Evolutionary conservation across 2,113 vertebrate species (phyloP), one percentile per base, ranked within the genome.

Genomic region (Nyctibius bracteatus): DNA sequence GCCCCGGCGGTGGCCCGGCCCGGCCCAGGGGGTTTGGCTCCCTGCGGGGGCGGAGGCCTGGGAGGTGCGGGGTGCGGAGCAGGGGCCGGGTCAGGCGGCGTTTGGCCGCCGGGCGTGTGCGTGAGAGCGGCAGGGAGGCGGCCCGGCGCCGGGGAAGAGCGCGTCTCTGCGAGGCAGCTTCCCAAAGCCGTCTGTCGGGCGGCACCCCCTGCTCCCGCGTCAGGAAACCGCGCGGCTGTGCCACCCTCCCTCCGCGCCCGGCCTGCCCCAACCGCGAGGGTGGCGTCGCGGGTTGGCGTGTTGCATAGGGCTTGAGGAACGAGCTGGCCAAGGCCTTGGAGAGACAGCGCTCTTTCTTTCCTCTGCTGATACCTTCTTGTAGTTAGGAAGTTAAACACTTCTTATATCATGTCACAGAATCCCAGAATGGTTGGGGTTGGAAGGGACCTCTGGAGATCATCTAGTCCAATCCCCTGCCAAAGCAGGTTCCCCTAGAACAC

Each of bases 201-300:
- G 6, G 20, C 74, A 66, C 2, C 7, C 24, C 13, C 47, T 5
- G 18, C 5, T 18, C 9, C 15, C 28, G 5, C 6, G 1, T 8
- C 13, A 10, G 4, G 43, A 27, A 3, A 5, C 35, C 14, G 8
- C 1, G 5, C 35, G 4, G 61, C 31, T 1, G 5, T 31, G 4
- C 55, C 31, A 4, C 72, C 35, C 4, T 8, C 44, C 33, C 39
- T 10, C 47, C 3, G 25, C 9, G 27, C n/a, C 31, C 30, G 2
- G 2, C 57, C 41, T 19, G 43, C 27, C 88, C 9, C 2, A 14
- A 1, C 10, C 22, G 1, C 55, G 37, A 5, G 31, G 37, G 25
- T 7, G 74, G 30, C 57, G 21, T 6, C 2, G 6, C n/a, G 4
- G 28, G 33, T 9, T 17, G 58, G 37, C 81, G 14, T 12, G 49